Evolutionary conservation across 2,888 invertebrate genomes (phyloP).

Genomic region (Acanthosepion lycidas): DNA sequence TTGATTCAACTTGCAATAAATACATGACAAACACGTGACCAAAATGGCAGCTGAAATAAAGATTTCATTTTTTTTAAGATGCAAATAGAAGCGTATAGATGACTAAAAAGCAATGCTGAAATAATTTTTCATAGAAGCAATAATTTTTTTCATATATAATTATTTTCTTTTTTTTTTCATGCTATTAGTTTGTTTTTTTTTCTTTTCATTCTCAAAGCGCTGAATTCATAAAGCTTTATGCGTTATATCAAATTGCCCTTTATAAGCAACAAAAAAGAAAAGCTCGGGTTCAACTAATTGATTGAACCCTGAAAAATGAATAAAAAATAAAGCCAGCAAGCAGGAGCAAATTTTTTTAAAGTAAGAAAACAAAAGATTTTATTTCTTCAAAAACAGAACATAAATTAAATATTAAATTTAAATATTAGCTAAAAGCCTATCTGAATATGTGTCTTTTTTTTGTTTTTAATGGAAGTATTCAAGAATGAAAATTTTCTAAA

Average conservation of each 20-base stretch:
- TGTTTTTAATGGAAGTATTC: no score
- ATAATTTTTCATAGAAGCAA: no score
- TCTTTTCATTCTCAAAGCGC: not conserved
- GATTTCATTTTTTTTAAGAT: not conserved
- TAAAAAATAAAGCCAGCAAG: not conserved
- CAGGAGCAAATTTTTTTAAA: not conserved
- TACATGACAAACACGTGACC: not conserved
- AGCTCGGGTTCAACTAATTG: not conserved
- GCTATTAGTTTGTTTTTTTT: not conserved
- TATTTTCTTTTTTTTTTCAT: not conserved
- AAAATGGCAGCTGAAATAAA: conserved; percentile 11
- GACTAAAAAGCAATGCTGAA: no score
- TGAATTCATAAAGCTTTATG: no score
- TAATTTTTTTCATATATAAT: not conserved
- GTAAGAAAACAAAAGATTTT: not conserved
- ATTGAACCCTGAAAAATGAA: not conserved
- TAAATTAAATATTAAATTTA: not conserved
- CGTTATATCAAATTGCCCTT: not conserved
- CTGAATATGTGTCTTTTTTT: no score
- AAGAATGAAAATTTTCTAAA: not conserved
- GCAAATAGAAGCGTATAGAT: not conserved
- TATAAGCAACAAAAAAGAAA: not conserved
- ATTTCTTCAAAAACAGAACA: not conserved
- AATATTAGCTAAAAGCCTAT: no score
- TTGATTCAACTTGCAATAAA: not conserved